Evolutionary conservation across 1,140 invertebrate genomes (phyloP).

Genomic region (Schlechtendalia chinensis): DNA sequence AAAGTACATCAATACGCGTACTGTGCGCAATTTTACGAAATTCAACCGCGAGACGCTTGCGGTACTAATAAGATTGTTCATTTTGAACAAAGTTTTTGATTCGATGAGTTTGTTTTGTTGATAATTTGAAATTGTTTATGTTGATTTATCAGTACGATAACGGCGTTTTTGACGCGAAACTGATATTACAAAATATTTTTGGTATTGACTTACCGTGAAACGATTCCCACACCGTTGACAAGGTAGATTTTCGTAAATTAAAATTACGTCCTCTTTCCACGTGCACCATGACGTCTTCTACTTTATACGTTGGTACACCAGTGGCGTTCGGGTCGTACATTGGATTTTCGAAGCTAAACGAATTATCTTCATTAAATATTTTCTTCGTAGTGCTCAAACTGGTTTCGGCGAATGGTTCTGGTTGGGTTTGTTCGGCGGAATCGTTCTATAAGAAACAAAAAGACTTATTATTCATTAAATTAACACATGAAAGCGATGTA

Average conservation of each 20-base stretch:
- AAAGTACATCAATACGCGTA: no score
- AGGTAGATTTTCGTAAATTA: slow-evolving; percentile 35
- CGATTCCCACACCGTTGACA: slow-evolving; percentile 61
- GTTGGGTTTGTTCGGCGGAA: slow-evolving; percentile 20
- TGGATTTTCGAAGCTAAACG: slow-evolving; percentile 74
- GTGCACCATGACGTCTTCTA: slow-evolving; percentile 55
- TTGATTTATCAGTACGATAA: no score
- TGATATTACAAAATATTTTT: not conserved
- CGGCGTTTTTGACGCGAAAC: no score
- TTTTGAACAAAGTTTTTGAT: no score
- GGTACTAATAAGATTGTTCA: no score
- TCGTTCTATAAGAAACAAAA: slow-evolving; percentile 6
- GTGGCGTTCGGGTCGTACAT: slow-evolving; percentile 70
- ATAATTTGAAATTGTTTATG: no score
- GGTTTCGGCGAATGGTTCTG: slow-evolving; percentile 37
- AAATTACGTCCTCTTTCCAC: slow-evolving; percentile 53
- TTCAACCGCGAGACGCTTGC: no score
- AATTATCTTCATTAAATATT: slow-evolving; percentile 36
- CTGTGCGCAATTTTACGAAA: no score
- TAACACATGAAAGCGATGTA: no score
- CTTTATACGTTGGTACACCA: slow-evolving; percentile 67
- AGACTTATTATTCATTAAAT: not conserved
- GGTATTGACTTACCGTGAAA: slow-evolving; percentile 62
- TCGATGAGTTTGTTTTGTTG: no score
- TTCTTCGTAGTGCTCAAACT: slow-evolving; percentile 53